Base-by-base conservation (phyloP, 1,140 invertebrate species). In the Drosophila guanche region DNA sequence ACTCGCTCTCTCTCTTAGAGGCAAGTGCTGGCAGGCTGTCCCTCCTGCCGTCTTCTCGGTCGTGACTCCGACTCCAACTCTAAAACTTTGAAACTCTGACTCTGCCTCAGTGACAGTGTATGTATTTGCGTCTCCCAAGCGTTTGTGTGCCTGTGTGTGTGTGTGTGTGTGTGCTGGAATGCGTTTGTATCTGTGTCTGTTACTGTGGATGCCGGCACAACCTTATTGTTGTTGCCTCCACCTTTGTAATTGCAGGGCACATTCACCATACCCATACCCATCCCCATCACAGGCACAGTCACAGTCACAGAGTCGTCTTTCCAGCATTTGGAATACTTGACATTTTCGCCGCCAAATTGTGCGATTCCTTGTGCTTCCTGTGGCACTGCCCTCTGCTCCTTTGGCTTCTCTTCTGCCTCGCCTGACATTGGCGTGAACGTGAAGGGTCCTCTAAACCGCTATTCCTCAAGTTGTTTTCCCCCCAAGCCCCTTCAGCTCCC, bases 331-430 rank as follows among this genome's bases (percentile, higher is more conserved):
- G 62, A 68, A 86, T 83, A 86, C 81, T 86, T 86, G 81, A 86
- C 81, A 88, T 88, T 74, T 88, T 88, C 81, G 70, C 81, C 81
- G 81, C 81, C 81, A 86, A 86, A 86, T 86, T 86, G 81, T 86
- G 83, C 83, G 74, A 86, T 78, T 88, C 52, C 83, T 79, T 56
- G 55, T 50, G 58, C 61, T 46, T 41, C 47, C 33, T 42, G 22
- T 55, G 29, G n/a, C 22, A 29, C 51, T 61, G 55, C 20, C 53
- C 43, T 22, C n/a, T 23, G 20, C 22, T 70, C 50, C 45, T 45
- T 48, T 37, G 51, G 20, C 61, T 41, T 14, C 29, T 7, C 6
- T 25, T 27, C 14, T 40, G 14, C 27, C 43, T 52, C 0, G 20
- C 48, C n/a, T 66, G 71, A 80, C 77, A 71, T 76, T 79, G 77